Percentiles rank a stretch among this genome's conserved stretches.
Evolutionary conservation across 2,888 invertebrate species (phyloP).

Genomic region (Phoenoteleia sp.): DNA sequence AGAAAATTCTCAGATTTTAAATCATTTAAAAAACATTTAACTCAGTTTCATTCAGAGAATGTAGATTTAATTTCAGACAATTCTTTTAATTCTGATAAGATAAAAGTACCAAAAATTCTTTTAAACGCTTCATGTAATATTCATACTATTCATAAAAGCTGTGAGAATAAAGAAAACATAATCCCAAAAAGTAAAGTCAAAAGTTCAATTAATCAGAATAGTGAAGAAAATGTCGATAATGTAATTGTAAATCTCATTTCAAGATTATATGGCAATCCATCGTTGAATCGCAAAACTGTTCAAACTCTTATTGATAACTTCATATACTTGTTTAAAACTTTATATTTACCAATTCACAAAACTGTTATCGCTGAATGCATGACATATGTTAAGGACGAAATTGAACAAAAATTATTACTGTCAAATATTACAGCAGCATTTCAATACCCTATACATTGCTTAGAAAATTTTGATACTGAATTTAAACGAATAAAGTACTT

Average conservation of each 20-base stretch:
- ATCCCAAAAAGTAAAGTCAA: not conserved
- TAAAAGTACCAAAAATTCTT: not conserved
- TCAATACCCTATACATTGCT: not conserved
- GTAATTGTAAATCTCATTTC: not conserved
- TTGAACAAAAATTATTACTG: not conserved
- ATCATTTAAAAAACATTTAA: too few relatives aligned
- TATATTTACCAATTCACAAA: not conserved
- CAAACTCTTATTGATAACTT: slow-evolving; percentile 10
- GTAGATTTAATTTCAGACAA: not conserved
- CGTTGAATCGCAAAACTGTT: not conserved
- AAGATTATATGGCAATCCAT: not conserved
- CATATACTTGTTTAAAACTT: not conserved
- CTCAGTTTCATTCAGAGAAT: too few relatives aligned
- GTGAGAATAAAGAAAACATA: not conserved
- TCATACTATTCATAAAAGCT: not conserved
- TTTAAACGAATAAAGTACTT: slow-evolving; percentile 5
- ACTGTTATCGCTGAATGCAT: not conserved
- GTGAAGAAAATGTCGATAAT: not conserved
- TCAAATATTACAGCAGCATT: not conserved
- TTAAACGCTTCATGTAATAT: not conserved
- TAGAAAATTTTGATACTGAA: not conserved
- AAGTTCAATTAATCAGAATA: not conserved
- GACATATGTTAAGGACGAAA: not conserved
- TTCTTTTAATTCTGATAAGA: not conserved
- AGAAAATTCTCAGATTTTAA: too few relatives aligned